Conservation (phyloP, 1,140 invertebrate genomes). For the Lordiphosa collinella region DNA sequence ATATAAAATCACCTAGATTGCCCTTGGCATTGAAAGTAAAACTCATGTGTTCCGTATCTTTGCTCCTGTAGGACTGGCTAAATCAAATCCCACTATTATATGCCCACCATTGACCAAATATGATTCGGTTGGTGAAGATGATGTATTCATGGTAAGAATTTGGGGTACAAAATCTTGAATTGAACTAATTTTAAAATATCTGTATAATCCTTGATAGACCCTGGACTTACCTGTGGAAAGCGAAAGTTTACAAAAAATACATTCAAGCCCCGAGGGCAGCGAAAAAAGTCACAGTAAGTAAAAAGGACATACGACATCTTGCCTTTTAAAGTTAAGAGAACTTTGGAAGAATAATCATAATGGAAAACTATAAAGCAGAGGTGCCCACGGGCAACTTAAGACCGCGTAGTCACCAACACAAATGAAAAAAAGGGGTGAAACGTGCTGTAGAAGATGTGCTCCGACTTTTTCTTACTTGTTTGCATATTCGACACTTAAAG, state of each 20-base stretch:
- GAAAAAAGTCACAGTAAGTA: conserved; percentile 79
- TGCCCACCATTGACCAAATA: conserved; percentile 81
- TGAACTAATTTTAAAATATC: conserved; percentile 15
- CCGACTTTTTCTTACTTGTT: too few relatives aligned
- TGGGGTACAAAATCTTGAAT: background rate
- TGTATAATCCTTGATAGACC: conserved; percentile 81
- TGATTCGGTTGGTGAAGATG: conserved; percentile 88
- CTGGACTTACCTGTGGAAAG: conserved; percentile 89
- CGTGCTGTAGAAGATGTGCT: too few relatives aligned
- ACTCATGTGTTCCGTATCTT: background rate
- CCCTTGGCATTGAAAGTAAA: background rate
- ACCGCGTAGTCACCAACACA: too few relatives aligned
- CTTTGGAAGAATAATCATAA: too few relatives aligned
- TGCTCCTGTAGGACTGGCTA: conserved; percentile 68
- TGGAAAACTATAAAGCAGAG: too few relatives aligned
- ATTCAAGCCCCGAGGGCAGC: conserved; percentile 80
- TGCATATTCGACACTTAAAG: too few relatives aligned
- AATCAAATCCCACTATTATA: conserved; percentile 78
- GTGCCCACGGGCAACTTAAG: too few relatives aligned
- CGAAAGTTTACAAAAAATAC: conserved; percentile 80
- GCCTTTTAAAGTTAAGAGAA: too few relatives aligned
- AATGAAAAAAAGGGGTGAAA: too few relatives aligned
- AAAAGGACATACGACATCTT: too few relatives aligned
- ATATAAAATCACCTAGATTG: background rate
- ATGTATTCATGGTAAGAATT: conserved; percentile 89